Percentiles rank a stretch among this genome's conserved stretches.
Evolutionary conservation across 2,113 vertebrate species (phyloP).

Genomic region (Perca fluviatilis): DNA sequence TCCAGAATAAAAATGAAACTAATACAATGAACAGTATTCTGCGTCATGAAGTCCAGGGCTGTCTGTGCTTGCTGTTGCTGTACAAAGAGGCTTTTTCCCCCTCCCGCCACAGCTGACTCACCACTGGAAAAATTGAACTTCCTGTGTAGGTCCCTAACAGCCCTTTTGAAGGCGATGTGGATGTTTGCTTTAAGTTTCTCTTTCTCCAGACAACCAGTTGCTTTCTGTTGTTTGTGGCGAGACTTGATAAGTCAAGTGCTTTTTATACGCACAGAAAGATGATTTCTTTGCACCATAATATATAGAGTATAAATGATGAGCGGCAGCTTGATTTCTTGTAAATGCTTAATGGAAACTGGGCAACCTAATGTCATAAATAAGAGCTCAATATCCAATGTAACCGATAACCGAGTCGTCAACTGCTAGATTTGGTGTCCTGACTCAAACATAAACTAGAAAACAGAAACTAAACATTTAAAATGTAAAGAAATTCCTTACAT

Average conservation of each 20-base stretch:
- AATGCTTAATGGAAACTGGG: neutral
- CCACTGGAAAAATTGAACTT: constrained; percentile 76
- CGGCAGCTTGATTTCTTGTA: neutral
- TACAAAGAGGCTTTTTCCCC: constrained; percentile 37
- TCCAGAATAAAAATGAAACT: neutral
- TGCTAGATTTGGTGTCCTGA: neutral
- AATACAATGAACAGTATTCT: neutral
- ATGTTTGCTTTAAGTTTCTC: constrained; percentile 35
- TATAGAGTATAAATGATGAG: neutral
- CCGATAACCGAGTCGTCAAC: neutral
- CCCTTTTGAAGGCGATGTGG: constrained; percentile 50
- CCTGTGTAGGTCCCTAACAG: constrained; percentile 48
- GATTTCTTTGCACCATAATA: neutral
- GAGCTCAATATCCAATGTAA: neutral
- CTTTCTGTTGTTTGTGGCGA: neutral
- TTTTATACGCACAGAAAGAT: neutral
- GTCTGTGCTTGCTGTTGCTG: constrained; percentile 16
- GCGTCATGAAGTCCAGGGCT: constrained; percentile 24
- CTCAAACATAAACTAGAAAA: neutral
- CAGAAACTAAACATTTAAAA: neutral
- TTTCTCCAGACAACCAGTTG: constrained; percentile 4
- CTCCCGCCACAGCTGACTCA: constrained; percentile 61
- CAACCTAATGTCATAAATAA: neutral
- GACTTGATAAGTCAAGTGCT: neutral
- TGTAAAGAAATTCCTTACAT: neutral